These are phyloP conservation scores for Varecia variegata DNA, from an alignment of 2,797 vertebrate species.

Conservation along the genomic window DNA sequence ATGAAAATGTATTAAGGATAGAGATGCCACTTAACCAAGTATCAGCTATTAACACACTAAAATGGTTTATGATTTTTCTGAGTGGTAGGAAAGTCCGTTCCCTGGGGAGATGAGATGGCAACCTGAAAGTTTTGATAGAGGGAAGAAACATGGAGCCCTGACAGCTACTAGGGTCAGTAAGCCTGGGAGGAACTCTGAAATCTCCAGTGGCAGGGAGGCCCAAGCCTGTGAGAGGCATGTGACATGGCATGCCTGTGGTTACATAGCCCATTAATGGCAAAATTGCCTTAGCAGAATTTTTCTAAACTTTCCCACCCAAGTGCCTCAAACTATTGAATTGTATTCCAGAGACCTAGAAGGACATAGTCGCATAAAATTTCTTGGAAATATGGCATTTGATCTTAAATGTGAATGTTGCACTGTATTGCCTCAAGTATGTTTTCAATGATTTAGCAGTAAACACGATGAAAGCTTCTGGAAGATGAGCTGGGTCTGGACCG, in stretches of 20 bases:
- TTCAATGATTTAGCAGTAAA: constrained; percentile 35
- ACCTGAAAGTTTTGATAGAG: neutral
- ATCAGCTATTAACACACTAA: constrained; percentile 37
- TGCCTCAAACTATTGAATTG: neutral
- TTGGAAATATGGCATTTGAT: constrained; percentile 21
- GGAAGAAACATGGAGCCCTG: neutral
- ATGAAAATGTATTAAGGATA: constrained; percentile 28
- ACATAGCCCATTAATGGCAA: constrained; percentile 48
- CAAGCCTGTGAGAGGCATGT: constrained; percentile 24
- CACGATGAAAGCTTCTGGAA: neutral
- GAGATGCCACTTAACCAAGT: constrained; percentile 11
- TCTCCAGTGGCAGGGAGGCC: neutral
- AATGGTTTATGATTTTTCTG: constrained; percentile 47
- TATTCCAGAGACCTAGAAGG: neutral
- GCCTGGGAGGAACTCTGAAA: neutral
- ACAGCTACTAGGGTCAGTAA: neutral
- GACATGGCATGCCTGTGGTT: constrained; percentile 55
- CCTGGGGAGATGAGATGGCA: neutral
- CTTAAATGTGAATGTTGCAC: neutral
- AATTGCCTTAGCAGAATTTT: constrained; percentile 54
- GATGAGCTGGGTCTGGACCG: neutral
- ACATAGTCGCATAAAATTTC: constrained; percentile 27
- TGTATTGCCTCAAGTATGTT: neutral
- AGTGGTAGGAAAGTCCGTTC: constrained; percentile 17
- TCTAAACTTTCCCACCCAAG: constrained; percentile 56